Conservation (phyloP, 2,797 vertebrate species). For the Adelosebastes latens region DNA sequence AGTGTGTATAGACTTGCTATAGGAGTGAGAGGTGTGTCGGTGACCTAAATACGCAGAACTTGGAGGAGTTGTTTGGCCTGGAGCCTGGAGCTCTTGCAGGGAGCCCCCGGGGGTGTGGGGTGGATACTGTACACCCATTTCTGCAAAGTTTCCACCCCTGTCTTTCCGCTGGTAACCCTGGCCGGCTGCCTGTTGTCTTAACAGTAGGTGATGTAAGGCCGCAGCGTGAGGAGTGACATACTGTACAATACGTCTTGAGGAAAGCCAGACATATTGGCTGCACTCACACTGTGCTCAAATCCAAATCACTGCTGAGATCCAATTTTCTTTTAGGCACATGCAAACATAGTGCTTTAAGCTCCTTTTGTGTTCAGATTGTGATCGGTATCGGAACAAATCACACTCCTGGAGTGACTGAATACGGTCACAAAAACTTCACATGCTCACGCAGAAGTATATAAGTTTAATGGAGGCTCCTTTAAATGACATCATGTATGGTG, state of each 20-base stretch:
- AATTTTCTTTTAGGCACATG: constrained; percentile 15
- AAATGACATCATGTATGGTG: background rate
- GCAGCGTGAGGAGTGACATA: constrained; percentile 60
- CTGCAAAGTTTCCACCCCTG: constrained; percentile 66
- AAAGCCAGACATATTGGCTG: constrained; percentile 59
- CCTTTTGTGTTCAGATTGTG: constrained; percentile 12
- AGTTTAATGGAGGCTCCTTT: background rate
- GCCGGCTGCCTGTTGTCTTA: constrained; percentile 59
- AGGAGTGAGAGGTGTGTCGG: constrained; percentile 35
- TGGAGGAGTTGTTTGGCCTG: constrained; percentile 51
- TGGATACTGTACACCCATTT: constrained; percentile 70
- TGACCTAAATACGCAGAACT: constrained; percentile 68
- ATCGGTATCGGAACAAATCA: constrained; percentile 20
- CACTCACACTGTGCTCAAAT: constrained; percentile 42
- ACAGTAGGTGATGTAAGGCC: constrained; percentile 73
- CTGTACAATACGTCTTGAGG: constrained; percentile 58
- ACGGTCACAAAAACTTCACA: background rate
- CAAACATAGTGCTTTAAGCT: constrained; percentile 6
- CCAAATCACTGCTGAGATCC: constrained; percentile 39
- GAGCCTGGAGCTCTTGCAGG: constrained; percentile 47
- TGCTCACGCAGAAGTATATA: background rate
- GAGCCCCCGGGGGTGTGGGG: constrained; percentile 56
- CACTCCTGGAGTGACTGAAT: background rate
- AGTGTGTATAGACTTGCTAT: constrained; percentile 35
- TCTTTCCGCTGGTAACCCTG: constrained; percentile 61